Percentiles rank a stretch among this genome's conserved stretches.
phyloP scores from a whole-genome alignment of 2,797 vertebrate genomes.

The Orientallactaga sibirica region DNA sequence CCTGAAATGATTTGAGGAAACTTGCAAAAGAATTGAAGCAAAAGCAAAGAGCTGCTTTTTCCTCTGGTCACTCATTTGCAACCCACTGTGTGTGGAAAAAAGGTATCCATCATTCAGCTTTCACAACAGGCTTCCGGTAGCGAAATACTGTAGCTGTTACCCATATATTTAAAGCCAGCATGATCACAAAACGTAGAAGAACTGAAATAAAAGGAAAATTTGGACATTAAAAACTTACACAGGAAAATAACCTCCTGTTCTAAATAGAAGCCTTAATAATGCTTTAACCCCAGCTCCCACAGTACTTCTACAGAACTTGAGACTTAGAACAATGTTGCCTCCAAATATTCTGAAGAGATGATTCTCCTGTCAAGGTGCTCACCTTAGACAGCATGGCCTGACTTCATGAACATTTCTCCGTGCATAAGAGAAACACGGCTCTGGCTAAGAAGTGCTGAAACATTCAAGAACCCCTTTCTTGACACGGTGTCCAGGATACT shows the following conservation, averaged over 20 bases:
- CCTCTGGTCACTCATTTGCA: background rate
- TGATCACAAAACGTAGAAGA: constrained; percentile 92
- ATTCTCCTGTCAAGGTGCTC: background rate
- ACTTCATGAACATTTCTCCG: background rate
- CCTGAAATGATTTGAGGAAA: background rate
- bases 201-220: constrained; percentile 88
- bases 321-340: background rate
- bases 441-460: too few relatives aligned
- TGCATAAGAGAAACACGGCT: background rate
- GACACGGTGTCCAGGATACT: background rate
- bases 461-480: background rate
- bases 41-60: background rate
- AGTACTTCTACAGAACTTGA: background rate
- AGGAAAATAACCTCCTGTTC: background rate
- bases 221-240: background rate
- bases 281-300: background rate
- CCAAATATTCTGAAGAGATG: background rate
- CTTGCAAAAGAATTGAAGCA: background rate
- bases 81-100: background rate
- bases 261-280: background rate
- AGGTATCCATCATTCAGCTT: constrained; percentile 87
- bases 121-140: constrained; percentile 91
- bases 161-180: constrained; percentile 94
- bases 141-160: constrained; percentile 92
- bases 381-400: background rate